phyloP scores from a whole-genome alignment of 2,113 vertebrate genomes.

The Arenaria interpres region DNA sequence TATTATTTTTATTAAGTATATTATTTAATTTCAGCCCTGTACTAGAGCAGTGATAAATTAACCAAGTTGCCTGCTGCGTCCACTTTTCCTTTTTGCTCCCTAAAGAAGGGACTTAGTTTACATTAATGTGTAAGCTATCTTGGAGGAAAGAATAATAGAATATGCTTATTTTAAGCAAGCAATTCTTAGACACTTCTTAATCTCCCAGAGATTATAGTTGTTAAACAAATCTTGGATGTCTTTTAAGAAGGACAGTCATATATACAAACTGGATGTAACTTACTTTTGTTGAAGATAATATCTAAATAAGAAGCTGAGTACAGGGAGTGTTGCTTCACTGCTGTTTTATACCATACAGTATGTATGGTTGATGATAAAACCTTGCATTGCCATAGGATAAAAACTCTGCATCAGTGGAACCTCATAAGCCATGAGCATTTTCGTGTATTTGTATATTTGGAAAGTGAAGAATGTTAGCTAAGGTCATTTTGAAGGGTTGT shows the following conservation, averaged over 20 bases:
- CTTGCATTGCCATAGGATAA: background rate
- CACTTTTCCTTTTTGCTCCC: background rate
- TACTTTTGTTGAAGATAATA: background rate
- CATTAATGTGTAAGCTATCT: background rate
- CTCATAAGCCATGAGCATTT: accelerated
- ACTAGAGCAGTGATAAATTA: background rate
- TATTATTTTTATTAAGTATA: background rate
- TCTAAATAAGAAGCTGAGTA: background rate
- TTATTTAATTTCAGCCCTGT: background rate
- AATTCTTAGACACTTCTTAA: background rate
- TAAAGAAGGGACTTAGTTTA: background rate
- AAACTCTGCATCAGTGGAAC: background rate
- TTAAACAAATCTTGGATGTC: background rate
- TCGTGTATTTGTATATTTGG: background rate
- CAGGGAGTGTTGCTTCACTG: background rate
- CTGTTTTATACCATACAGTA: background rate
- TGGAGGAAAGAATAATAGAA: background rate
- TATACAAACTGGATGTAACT: background rate
- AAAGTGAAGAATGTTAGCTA: background rate
- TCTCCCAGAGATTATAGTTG: background rate
- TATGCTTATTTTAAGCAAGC: background rate
- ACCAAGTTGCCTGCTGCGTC: background rate
- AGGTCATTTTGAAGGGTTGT: background rate
- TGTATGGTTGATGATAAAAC: background rate
- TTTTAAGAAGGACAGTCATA: background rate